phyloP scores from a whole-genome alignment of 2,113 vertebrate genomes.

The Apistogramma diplotaenia region DNA sequence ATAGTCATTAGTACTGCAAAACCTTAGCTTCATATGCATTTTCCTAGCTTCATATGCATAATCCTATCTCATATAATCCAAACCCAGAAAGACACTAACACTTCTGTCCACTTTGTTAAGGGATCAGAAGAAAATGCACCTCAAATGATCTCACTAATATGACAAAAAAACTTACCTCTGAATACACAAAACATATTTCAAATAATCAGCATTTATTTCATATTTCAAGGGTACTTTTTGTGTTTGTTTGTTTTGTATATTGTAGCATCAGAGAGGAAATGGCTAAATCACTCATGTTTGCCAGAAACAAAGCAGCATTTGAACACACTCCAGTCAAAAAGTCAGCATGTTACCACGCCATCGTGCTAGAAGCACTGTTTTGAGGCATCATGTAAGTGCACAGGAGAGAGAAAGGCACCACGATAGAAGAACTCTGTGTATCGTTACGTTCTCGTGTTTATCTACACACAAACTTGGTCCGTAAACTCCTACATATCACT shows the following conservation, averaged over 20 bases:
- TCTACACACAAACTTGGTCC: background rate
- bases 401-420: background rate
- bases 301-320: conserved; percentile 8
- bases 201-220: conserved; percentile 6
- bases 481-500: background rate
- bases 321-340: conserved; percentile 4
- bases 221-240: conserved; percentile 1
- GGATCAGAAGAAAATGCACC: conserved; percentile 13
- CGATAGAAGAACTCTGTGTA: background rate
- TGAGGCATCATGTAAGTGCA: background rate
- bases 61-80: conserved; percentile 1
- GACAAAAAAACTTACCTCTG: conserved; percentile 58
- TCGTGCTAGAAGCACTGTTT: background rate
- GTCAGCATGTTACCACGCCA: background rate
- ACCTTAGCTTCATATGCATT: background rate
- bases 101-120: conserved; percentile 3
- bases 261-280: conserved; percentile 3
- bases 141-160: conserved; percentile 16
- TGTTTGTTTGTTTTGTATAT: background rate
- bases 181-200: conserved; percentile 32
- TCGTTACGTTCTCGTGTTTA: background rate
- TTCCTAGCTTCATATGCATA: conserved; percentile 11
- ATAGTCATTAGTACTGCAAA: background rate
- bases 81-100: background rate
- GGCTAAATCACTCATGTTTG: background rate